Base-by-base conservation (phyloP, 2,888 invertebrate species). In the Lithophane ornitopus region DNA sequence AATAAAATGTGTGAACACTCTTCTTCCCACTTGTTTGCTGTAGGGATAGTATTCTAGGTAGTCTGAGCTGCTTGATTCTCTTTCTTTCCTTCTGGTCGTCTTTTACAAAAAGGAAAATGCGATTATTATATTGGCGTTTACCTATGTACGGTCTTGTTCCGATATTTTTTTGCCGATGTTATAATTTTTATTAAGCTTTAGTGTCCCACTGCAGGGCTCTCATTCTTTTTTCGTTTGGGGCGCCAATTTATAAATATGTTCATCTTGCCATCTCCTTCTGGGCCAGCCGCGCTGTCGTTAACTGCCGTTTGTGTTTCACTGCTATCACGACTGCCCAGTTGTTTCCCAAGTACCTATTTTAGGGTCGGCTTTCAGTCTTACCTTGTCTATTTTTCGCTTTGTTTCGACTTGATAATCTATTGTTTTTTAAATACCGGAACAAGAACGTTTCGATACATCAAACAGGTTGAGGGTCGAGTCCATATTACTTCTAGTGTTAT, bases 21-120 rank as follows among this genome's bases (percentile, higher is more conserved):
- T 67, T 52, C 80, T 67, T 19, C 34, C 28, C 11, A 22, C 54
- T 34, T 61, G 52, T 41, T 46, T 46, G 14, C 61, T 81, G 26
- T 61, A 19, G 0, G 56, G 19, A 54, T 70, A 62, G 62, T 84
- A 39, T 28, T 70, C 61, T 4, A 44, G 12, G 28, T 74, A 74
- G 41, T 80, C 61, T 7, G 67, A 70, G 14, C 46, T 70, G 11
- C 19, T 49, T 34, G 41, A 46, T 28, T 65, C 69, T n/a, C 19
- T 34, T 8, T 14, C 39, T 28, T 28, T 56, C 14, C 12, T 54
- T 54, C 26, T 11, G 16, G 1, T n/a, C 11, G 26, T 46, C 73
- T 76, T 46, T 61, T n/a, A 26, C 12, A 16, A 14, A 34, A 80
- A 73, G 26, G 6, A 0, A 28, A 72, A 28, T n/a, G 0, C 0